Percentiles rank a stretch among this genome's conserved stretches.
Conservation (phyloP, 2,113 vertebrate species). For the Tricholaema leucomelas region DNA sequence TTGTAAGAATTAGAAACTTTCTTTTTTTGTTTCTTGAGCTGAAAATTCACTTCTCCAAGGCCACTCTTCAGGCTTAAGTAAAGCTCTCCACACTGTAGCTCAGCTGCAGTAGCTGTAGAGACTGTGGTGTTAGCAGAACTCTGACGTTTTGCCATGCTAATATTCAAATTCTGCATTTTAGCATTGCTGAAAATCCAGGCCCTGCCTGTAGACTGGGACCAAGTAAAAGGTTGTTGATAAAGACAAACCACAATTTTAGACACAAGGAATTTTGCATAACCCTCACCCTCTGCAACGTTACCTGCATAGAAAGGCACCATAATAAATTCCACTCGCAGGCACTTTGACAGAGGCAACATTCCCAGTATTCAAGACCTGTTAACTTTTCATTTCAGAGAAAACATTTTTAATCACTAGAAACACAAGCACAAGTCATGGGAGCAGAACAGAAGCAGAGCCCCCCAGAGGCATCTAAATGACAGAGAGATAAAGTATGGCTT, state of each 20-base stretch:
- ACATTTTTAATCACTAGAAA: constrained; percentile 23
- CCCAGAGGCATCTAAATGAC: neutral
- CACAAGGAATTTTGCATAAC: neutral
- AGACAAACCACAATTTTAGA: neutral
- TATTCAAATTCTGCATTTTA: neutral
- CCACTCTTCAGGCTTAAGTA: neutral
- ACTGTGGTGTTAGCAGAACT: neutral
- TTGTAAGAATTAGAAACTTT: neutral
- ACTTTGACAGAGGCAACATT: neutral
- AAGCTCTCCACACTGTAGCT: neutral
- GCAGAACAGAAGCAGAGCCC: neutral
- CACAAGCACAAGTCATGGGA: neutral
- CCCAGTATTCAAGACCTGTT: neutral
- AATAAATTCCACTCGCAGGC: neutral
- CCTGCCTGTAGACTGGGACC: neutral
- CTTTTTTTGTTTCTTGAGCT: neutral
- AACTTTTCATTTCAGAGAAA: constrained; percentile 11
- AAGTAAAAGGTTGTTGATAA: neutral
- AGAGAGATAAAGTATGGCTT: neutral
- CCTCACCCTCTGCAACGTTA: neutral
- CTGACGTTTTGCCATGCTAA: neutral
- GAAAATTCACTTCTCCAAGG: neutral
- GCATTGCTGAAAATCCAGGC: neutral
- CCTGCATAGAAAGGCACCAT: neutral
- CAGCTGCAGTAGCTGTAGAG: neutral